Evolutionary conservation across 2,797 vertebrate species (phyloP).

Genomic region (Limosa lapponica): DNA sequence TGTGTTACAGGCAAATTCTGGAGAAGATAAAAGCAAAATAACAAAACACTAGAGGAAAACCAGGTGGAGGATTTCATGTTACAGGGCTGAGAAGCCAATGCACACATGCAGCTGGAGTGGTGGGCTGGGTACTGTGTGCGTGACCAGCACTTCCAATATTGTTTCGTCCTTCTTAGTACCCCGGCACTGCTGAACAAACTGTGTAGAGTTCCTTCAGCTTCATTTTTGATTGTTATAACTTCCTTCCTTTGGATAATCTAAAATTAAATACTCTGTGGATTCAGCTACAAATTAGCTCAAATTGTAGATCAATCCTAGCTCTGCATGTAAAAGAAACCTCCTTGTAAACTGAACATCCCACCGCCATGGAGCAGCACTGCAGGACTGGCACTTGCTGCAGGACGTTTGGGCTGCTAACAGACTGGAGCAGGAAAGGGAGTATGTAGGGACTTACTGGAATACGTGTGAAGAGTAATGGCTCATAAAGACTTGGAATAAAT

Average conservation of each 20-base stretch:
- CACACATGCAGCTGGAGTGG: background rate
- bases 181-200: background rate
- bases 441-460: background rate
- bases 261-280: background rate
- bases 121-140: background rate
- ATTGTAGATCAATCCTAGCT: background rate
- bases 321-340: background rate
- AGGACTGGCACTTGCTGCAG: background rate
- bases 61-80: background rate
- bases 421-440: background rate
- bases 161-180: background rate
- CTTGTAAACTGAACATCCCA: background rate
- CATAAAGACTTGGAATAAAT: constrained; percentile 42
- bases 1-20: background rate
- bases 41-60: background rate
- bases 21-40: background rate
- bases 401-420: background rate
- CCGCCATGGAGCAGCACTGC: background rate
- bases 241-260: background rate
- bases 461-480: background rate
- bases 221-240: background rate
- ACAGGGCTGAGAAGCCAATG: background rate
- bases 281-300: background rate
- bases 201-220: background rate
- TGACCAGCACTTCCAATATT: background rate